Evolutionary conservation across 2,797 vertebrate genomes (phyloP), one percentile per base, ranked within the genome.

Genomic region (Myripristis murdjan): DNA sequence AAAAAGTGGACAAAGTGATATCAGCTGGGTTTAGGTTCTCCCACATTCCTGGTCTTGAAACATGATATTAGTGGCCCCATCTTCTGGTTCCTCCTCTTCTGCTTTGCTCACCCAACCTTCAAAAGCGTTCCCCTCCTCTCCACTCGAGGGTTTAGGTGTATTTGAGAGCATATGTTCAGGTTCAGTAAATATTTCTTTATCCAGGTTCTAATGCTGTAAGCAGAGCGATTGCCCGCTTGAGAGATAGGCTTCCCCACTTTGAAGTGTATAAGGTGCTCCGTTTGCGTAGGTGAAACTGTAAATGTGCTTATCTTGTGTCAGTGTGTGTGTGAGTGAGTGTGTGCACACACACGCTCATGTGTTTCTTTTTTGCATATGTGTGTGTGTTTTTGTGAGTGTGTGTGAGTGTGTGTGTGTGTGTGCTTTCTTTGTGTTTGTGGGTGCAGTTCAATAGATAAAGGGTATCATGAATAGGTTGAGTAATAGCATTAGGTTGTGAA

Each of bases 301-400:
- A 90, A 87, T 83, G 81, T 89, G 84, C 81, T 90, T 89, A 91
- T 88, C 75, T 85, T 57, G 64, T 84, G 88, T 81, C 52, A 54
- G 65, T 70, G 70, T 68, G 59, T 37, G 18, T 31, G 44, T 62
- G 59, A 47, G 10, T 61, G 58, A 24, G 65, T 67, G 59, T 68
- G 60, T 54, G 46, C 73, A n/a, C n/a, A n/a, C n/a, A n/a, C n/a
- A n/a, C n/a, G n/a, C n/a, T n/a, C n/a, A n/a, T n/a, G n/a, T n/a
- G n/a, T n/a, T n/a, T n/a, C n/a, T n/a, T n/a, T n/a, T n/a, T n/a
- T n/a, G n/a, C n/a, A n/a, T n/a, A n/a, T n/a, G n/a, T n/a, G n/a
- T n/a, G n/a, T n/a, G n/a, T n/a, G n/a, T n/a, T n/a, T n/a, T n/a
- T n/a, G n/a, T n/a, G n/a, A n/a, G n/a, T n/a, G n/a, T n/a, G n/a